Conservation (phyloP, 2,113 vertebrate genomes). For the Nyctibius bracteatus region DNA sequence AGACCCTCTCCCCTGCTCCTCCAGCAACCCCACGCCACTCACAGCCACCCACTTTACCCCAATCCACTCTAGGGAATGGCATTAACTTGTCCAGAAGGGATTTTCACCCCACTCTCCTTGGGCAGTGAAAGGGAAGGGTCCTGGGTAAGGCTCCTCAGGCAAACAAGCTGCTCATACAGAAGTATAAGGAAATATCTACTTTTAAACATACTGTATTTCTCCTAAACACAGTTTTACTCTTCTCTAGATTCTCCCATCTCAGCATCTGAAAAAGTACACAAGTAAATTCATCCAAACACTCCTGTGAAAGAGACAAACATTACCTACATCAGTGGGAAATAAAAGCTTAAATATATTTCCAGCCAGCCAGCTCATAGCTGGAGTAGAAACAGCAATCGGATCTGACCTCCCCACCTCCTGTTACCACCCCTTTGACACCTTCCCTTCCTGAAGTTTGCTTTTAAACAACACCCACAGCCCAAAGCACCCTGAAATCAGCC, state of each 20-base stretch:
- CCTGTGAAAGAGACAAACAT: not conserved
- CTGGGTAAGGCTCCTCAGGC: not conserved
- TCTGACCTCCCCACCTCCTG: not conserved
- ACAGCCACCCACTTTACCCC: not conserved
- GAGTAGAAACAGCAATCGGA: not conserved
- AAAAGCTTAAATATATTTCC: not conserved
- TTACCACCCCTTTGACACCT: not conserved
- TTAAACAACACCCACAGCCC: not conserved
- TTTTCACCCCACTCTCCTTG: not conserved
- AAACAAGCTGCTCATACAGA: not conserved
- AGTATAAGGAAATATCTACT: not conserved
- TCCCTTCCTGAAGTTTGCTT: not conserved
- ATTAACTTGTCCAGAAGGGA: constrained; percentile 8
- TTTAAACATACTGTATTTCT: not conserved
- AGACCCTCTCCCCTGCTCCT: not conserved
- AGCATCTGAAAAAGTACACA: not conserved
- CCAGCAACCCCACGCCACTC: fast-evolving
- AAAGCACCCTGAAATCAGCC: not conserved
- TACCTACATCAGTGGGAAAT: not conserved
- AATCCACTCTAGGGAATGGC: constrained; percentile 21
- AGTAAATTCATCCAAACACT: not conserved
- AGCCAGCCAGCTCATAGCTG: not conserved
- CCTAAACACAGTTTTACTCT: not conserved
- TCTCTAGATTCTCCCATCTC: not conserved
- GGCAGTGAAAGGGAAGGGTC: constrained; percentile 3